Evolutionary conservation across 2,113 vertebrate species (phyloP).

Genomic region (Odontophorus gujanensis): DNA sequence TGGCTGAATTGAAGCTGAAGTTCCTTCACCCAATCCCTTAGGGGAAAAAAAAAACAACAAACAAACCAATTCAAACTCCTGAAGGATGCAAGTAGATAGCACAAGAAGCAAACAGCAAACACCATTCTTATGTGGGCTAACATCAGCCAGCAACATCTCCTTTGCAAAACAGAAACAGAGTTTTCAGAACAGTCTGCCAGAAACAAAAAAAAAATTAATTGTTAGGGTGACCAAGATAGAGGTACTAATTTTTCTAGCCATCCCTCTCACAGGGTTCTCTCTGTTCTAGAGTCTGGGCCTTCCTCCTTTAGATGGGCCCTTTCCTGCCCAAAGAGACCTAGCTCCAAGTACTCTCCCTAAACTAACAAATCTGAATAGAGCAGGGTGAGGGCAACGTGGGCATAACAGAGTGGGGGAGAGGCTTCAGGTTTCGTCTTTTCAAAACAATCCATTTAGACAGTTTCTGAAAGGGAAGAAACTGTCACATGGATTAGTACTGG

Average conservation of each 20-base stretch:
- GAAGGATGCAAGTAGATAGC: background rate
- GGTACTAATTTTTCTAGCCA: background rate
- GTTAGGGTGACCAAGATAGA: background rate
- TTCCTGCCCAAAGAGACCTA: background rate
- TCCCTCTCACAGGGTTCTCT: rapidly evolving
- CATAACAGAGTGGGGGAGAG: rapidly evolving
- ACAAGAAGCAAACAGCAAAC: background rate
- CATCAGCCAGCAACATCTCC: background rate
- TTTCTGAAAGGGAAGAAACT: background rate
- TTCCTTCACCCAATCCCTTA: rapidly evolving
- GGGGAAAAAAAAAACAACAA: background rate
- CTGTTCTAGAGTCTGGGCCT: background rate
- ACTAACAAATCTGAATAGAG: background rate
- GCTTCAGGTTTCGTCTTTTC: background rate
- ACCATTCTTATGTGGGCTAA: background rate
- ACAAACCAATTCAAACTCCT: background rate
- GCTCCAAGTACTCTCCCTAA: background rate
- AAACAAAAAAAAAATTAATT: background rate
- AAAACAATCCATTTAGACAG: background rate
- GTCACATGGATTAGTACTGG: background rate
- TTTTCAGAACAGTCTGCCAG: background rate
- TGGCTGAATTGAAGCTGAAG: background rate
- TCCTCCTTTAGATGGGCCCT: background rate
- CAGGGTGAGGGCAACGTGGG: background rate
- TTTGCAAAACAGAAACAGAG: background rate